These are phyloP conservation scores for Romanomermis culicivorax DNA, from an alignment of 2,888 invertebrate genomes.

Conservation along the genomic window DNA sequence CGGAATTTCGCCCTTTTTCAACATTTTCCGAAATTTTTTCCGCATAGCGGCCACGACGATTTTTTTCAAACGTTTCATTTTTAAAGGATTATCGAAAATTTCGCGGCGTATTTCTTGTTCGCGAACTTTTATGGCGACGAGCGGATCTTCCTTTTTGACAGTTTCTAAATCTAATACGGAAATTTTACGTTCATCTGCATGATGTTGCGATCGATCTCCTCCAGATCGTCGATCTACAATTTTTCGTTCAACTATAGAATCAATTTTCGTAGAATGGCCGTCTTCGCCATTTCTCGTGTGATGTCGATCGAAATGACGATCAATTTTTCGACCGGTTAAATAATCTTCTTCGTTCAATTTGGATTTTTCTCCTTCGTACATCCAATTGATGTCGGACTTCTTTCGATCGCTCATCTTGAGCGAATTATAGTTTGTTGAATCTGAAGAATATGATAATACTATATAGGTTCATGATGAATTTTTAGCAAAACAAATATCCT, in stretches of 20 bases:
- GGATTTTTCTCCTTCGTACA: constrained; percentile 38
- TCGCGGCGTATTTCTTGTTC: constrained; percentile 67
- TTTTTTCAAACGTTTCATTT: constrained; percentile 60
- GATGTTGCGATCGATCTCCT: not conserved
- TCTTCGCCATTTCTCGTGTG: not conserved
- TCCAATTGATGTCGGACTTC: constrained; percentile 23
- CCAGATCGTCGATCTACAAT: not conserved
- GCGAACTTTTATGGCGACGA: constrained; percentile 59
- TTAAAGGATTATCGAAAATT: constrained; percentile 70
- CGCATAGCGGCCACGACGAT: constrained; percentile 35
- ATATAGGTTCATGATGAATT: too few relatives aligned
- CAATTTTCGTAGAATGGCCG: not conserved
- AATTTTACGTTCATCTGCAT: not conserved
- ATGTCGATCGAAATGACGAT: constrained; percentile 43
- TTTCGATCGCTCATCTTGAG: not conserved
- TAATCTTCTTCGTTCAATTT: constrained; percentile 62
- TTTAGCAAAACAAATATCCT: too few relatives aligned
- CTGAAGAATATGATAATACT: too few relatives aligned
- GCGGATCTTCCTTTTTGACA: constrained; percentile 56
- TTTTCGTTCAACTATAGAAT: not conserved
- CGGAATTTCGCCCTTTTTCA: not conserved
- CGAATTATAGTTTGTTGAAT: too few relatives aligned
- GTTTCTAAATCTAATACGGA: constrained; percentile 33
- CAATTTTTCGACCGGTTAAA: constrained; percentile 56
- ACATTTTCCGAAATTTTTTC: constrained; percentile 28